Conservation (phyloP, 2,113 vertebrate species). For the Pyxicephalus adspersus region DNA sequence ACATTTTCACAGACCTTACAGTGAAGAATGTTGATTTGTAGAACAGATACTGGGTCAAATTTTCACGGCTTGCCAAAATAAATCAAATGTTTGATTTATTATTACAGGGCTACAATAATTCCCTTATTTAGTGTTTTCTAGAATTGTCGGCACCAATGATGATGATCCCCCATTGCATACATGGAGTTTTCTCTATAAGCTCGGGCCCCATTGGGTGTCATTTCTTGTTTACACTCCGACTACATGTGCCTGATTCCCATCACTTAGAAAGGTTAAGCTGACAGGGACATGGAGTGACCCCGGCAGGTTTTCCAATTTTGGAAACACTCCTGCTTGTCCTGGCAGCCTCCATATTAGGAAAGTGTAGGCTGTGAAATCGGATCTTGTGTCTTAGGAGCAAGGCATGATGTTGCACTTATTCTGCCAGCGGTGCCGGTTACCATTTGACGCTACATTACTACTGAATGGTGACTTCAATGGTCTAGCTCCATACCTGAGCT, state of each 20-base stretch:
- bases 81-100: too few species aligned
- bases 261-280: neutral
- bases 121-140: too few species aligned
- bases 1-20: too few species aligned
- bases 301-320: conserved; percentile 24
- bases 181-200: too few species aligned
- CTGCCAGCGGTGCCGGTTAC: neutral
- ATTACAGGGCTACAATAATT: too few species aligned
- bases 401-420: neutral
- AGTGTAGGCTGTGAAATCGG: neutral
- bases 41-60: too few species aligned
- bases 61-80: too few species aligned
- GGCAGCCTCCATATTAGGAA: conserved; percentile 28
- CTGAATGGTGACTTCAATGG: too few species aligned
- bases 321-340: conserved; percentile 2
- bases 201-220: too few species aligned
- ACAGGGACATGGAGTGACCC: neutral
- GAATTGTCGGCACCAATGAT: too few species aligned
- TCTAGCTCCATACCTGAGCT: neutral
- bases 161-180: too few species aligned
- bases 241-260: neutral
- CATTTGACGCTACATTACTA: neutral
- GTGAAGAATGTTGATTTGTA: too few species aligned
- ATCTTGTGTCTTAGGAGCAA: neutral
- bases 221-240: neutral